Evolutionary conservation across 2,797 vertebrate genomes (phyloP), one percentile per base, ranked within the genome.

Genomic region (Tadarida brasiliensis): DNA sequence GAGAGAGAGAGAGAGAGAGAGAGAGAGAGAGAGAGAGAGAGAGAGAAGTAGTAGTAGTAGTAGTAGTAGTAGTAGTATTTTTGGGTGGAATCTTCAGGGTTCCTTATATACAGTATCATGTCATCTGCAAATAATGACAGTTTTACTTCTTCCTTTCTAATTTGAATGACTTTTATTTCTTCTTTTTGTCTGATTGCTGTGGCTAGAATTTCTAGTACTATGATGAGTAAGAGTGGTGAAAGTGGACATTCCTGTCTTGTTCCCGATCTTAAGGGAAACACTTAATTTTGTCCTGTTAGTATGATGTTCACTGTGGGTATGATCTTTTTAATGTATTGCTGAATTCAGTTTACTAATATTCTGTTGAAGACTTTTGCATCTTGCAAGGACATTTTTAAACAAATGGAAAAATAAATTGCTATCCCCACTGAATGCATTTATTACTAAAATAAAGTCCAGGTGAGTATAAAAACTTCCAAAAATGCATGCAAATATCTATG

Each of bases 361-460:
- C 49, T 51, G n/a, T 76, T 51, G 44, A 76, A 28, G 4, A 51
- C 9, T 51, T 74, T 51, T 76, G 73, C 17, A 51, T 76, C 73
- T 76, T 76, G 28, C 28, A 76, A 90, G 16, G n/a, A 77, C 3
- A 30, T 88, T 63, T 76, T 65, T 39, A 57, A 68, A 57, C 73
- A 73, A 73, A 61, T 59, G 47, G 28, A 33, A 71, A 90, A 61
- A 70, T 78, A 54, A 54, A 19, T 83, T 82, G 35, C 35, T 56
- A 87, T 49, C 12, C 51, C 26, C 16, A 84, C 4, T 54, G 51
- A 56, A 39, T 83, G 44, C 30, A 14, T 11, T 33, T 77, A 67
- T 51, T 51, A 24, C 49, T 54, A 84, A 87, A 80, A 84, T 63
- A 84, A 94, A 93, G 73, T 94, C 51, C 44, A 85, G 47, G 19